phyloP scores from a whole-genome alignment of 1,140 invertebrate species.

The Neodiprion fabricii region DNA sequence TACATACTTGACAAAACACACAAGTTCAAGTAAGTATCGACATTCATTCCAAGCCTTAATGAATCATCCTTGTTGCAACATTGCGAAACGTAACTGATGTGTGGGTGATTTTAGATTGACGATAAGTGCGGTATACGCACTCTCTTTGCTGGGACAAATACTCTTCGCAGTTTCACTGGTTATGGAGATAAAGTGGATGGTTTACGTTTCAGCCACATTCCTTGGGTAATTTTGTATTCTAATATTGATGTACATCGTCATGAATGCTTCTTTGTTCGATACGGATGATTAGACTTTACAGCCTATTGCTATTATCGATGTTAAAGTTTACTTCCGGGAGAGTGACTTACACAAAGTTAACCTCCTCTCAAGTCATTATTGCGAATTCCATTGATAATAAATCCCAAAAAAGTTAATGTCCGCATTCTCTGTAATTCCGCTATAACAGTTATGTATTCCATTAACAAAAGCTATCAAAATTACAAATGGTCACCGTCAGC shows the following conservation, averaged over 20 bases:
- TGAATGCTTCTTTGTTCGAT: not conserved
- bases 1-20: conserved; percentile 68
- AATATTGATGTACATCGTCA: not conserved
- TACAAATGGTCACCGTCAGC: too few species aligned
- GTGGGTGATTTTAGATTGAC: conserved; percentile 60
- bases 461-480: too few species aligned
- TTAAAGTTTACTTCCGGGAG: too few species aligned
- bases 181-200: conserved; percentile 59
- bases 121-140: conserved; percentile 67
- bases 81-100: not conserved
- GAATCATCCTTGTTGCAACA: not conserved
- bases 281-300: too few species aligned
- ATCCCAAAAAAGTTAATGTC: too few species aligned
- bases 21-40: conserved; percentile 37
- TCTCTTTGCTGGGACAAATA: conserved; percentile 68
- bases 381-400: too few species aligned
- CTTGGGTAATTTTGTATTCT: conserved; percentile 50
- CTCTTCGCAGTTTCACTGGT: conserved; percentile 67
- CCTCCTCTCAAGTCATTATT: too few species aligned
- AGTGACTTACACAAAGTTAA: too few species aligned
- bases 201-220: conserved; percentile 63
- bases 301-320: too few species aligned
- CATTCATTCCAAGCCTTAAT: not conserved
- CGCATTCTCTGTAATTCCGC: too few species aligned
- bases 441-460: too few species aligned